Evolutionary conservation across 2,797 vertebrate genomes (phyloP).

Genomic region (Australoheros facetus): DNA sequence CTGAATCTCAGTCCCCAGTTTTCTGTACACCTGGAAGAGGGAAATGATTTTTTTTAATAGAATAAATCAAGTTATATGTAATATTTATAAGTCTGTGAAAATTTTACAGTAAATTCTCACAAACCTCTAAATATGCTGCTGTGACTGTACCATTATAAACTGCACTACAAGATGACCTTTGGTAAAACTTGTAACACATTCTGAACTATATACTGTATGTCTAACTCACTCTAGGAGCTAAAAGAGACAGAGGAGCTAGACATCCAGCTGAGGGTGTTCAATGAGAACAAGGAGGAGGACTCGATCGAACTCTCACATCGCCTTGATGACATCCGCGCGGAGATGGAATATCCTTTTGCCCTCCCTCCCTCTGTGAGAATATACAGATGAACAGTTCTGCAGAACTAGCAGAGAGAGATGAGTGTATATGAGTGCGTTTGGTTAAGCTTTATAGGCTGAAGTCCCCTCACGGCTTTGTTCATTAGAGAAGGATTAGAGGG

Average conservation of each 20-base stretch:
- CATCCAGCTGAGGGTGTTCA: constrained; percentile 98
- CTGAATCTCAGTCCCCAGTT: constrained; percentile 21
- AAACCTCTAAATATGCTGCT: not conserved
- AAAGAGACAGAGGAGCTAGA: constrained; percentile 98
- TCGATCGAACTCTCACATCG: constrained; percentile 95
- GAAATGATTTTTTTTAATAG: not conserved
- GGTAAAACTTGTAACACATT: constrained; percentile 5
- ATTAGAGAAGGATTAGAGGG: constrained; percentile 79
- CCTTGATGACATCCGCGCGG: constrained; percentile 92
- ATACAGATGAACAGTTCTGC: constrained; percentile 39
- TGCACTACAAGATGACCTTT: constrained; percentile 9
- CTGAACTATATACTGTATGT: constrained; percentile 2
- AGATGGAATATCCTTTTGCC: constrained; percentile 99
- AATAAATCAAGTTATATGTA: not conserved
- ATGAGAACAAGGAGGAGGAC: constrained; percentile 99
- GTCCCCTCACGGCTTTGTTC: constrained; percentile 64
- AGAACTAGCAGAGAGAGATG: constrained; percentile 25
- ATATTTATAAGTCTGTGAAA: not conserved
- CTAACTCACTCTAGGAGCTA: constrained; percentile 82
- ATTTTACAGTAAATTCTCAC: not conserved
- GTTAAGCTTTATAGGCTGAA: constrained; percentile 63
- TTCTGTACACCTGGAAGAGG: constrained; percentile 33
- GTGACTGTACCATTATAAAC: not conserved
- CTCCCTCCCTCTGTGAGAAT: constrained; percentile 33
- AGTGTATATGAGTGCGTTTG: constrained; percentile 54